Conservation (phyloP, 2,797 vertebrate species). For the Columba guinea region DNA sequence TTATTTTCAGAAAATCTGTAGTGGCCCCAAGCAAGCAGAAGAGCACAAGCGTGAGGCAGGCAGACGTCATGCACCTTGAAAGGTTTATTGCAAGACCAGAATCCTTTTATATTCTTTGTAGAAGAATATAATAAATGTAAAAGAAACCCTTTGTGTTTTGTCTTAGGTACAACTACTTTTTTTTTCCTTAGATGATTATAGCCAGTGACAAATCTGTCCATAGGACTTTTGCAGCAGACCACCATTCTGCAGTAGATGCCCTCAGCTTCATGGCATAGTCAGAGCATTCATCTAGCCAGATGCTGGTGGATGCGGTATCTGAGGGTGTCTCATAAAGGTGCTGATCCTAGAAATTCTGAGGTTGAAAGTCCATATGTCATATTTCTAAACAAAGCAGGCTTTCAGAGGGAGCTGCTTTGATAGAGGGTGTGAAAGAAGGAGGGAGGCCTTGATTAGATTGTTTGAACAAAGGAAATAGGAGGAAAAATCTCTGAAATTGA, state of each 20-base stretch:
- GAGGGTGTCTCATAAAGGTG: neutral
- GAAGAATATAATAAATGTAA: neutral
- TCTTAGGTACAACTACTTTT: neutral
- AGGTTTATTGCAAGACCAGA: neutral
- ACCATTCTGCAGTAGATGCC: neutral
- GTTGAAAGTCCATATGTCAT: neutral
- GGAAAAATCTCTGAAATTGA: neutral
- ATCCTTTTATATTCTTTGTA: neutral
- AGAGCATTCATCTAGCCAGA: neutral
- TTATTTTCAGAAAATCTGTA: neutral
- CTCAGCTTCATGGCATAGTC: neutral
- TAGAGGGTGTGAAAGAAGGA: neutral
- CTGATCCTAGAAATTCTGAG: neutral
- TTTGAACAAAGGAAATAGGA: neutral
- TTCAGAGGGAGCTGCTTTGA: neutral
- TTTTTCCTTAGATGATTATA: neutral
- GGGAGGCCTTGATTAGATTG: neutral
- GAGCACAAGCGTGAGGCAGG: rapidly evolving
- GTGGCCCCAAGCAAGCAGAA: neutral
- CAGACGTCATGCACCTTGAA: neutral
- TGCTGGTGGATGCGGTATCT: neutral
- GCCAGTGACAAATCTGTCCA: neutral
- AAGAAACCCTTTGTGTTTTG: neutral
- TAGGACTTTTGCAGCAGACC: neutral
- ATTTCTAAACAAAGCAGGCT: neutral